Conservation (phyloP, 2,888 invertebrate genomes). For the Cheilosia grossa region DNA sequence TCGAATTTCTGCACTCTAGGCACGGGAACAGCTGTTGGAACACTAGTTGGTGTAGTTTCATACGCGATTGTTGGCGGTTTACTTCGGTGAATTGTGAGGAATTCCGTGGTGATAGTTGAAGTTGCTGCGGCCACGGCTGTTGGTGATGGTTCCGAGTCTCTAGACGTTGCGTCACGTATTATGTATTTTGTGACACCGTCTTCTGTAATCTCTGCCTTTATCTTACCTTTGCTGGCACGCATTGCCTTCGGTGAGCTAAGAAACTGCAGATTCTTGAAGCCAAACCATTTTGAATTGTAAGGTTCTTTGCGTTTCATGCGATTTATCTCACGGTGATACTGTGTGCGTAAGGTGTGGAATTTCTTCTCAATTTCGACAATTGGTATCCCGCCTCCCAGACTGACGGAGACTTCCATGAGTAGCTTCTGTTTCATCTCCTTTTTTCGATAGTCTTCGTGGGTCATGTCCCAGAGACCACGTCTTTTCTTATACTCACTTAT, state of each 20-base stretch:
- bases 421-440: constrained; percentile 82
- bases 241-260: constrained; percentile 85
- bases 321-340: constrained; percentile 86
- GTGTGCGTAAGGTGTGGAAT: constrained; percentile 86
- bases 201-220: constrained; percentile 79
- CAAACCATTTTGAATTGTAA: constrained; percentile 85
- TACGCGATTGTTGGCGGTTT: constrained; percentile 76
- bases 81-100: constrained; percentile 76
- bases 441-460: constrained; percentile 83
- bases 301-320: constrained; percentile 85
- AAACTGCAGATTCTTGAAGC: constrained; percentile 86
- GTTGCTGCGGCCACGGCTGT: constrained; percentile 40
- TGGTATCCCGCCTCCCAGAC: constrained; percentile 81
- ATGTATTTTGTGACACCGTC: constrained; percentile 80
- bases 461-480: constrained; percentile 83
- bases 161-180: constrained; percentile 77
- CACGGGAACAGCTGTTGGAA: constrained; percentile 58
- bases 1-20: constrained; percentile 59
- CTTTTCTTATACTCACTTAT: constrained; percentile 82
- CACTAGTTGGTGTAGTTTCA: constrained; percentile 51
- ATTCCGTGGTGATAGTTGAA: constrained; percentile 78
- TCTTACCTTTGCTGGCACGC: constrained; percentile 80
- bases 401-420: constrained; percentile 80
- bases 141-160: constrained; percentile 75
- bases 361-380: constrained; percentile 85